A percentile compares a stretch with the other conserved stretches of the same genome.
Evolutionary conservation across 2,888 invertebrate species (phyloP).

Genomic region (Hypsopygia costalis): DNA sequence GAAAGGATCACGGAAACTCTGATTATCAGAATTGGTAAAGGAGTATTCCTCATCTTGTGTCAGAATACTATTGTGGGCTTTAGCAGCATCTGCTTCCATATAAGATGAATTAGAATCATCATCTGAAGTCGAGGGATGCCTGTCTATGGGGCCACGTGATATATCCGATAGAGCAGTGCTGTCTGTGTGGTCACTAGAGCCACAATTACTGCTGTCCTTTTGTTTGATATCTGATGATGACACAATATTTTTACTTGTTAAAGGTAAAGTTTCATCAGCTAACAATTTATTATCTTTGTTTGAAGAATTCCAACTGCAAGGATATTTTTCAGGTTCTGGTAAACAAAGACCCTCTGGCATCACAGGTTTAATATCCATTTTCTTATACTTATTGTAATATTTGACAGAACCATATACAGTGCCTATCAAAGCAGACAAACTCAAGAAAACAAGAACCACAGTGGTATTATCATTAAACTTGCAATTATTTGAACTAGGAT

Average conservation of each 20-base stretch:
- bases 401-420: constrained; percentile 65
- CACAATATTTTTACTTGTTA: constrained; percentile 58
- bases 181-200: constrained; percentile 66
- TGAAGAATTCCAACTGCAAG: constrained; percentile 60
- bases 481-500: constrained; percentile 48
- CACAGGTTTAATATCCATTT: constrained; percentile 85
- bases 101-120: constrained; percentile 64
- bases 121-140: constrained; percentile 63
- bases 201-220: constrained; percentile 57
- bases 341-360: constrained; percentile 83
- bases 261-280: constrained; percentile 66
- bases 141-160: constrained; percentile 53
- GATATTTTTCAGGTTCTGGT: constrained; percentile 69
- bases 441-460: constrained; percentile 52
- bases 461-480: constrained; percentile 48
- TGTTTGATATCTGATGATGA: constrained; percentile 55
- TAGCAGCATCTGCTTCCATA: constrained; percentile 51
- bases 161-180: constrained; percentile 70
- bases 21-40: constrained; percentile 42
- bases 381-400: constrained; percentile 80
- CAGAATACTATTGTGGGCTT: constrained; percentile 33
- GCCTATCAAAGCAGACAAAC: constrained; percentile 46
- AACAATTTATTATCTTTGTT: constrained; percentile 68
- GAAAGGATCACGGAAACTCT: constrained; percentile 51
- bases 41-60: constrained; percentile 41